These are phyloP conservation scores for Galagoides demidoff DNA, from an alignment of 2,797 vertebrate genomes.

Conservation along the genomic window DNA sequence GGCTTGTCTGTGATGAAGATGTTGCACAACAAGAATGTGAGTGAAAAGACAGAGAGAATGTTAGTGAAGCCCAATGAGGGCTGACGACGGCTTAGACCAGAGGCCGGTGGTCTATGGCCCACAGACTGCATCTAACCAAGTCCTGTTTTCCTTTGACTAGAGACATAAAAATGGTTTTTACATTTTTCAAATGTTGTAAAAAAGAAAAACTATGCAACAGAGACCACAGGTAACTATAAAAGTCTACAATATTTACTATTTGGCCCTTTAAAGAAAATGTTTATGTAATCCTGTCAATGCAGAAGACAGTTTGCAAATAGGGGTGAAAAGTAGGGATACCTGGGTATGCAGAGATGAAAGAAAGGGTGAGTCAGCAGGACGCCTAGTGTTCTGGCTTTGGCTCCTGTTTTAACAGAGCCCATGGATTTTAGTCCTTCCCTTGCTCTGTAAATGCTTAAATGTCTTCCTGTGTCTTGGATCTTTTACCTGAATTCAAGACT, in stretches of 20 bases:
- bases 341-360: neutral
- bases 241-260: neutral
- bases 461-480: neutral
- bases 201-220: neutral
- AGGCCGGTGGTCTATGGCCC: no score
- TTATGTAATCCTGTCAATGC: neutral
- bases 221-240: no score
- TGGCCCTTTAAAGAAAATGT: neutral
- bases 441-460: neutral
- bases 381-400: neutral
- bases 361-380: neutral
- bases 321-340: neutral
- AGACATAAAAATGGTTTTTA: neutral
- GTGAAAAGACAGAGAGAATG: accelerated
- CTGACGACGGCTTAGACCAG: no score
- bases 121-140: neutral
- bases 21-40: no score
- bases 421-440: neutral
- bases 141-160: neutral
- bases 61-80: neutral
- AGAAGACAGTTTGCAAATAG: neutral
- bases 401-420: neutral
- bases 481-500: neutral
- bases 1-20: neutral
- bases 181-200: neutral